Percentiles rank a stretch among this genome's conserved stretches.
phyloP scores from a whole-genome alignment of 2,888 invertebrate genomes.

The Amiota mariae region DNA sequence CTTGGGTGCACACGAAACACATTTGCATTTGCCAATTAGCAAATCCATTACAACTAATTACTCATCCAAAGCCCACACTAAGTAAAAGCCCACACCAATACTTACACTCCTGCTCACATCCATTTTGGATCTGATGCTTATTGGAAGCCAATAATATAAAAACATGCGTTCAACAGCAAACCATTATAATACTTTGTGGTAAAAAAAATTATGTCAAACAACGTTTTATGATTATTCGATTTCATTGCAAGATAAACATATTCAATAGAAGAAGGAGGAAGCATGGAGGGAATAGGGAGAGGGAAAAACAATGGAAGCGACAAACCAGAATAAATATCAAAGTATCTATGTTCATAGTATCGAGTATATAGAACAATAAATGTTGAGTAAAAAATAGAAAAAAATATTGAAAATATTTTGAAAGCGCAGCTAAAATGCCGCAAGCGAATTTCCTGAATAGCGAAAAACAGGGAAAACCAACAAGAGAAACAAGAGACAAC shows the following conservation, averaged over 20 bases:
- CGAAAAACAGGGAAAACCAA: neutral
- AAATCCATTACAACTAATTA: constrained; percentile 25
- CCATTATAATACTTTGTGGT: constrained; percentile 24
- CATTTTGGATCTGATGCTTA: too few relatives aligned
- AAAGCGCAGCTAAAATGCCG: constrained; percentile 9
- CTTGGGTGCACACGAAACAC: neutral
- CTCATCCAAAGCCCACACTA: neutral
- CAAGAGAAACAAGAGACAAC: neutral
- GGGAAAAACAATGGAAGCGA: neutral
- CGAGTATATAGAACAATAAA: neutral
- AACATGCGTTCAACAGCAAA: neutral
- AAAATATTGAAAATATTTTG: neutral
- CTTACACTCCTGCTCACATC: neutral
- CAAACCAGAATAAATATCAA: too few relatives aligned
- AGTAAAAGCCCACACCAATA: neutral
- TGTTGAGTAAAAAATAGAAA: neutral
- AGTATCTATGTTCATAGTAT: too few relatives aligned
- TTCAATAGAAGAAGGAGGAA: neutral
- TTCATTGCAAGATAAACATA: constrained; percentile 28
- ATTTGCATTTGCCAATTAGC: neutral
- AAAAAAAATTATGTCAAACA: constrained; percentile 45
- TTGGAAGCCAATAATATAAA: too few relatives aligned
- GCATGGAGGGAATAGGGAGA: too few relatives aligned
- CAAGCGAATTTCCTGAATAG: neutral
- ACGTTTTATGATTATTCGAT: constrained; percentile 44